A percentile compares a stretch with the other conserved stretches of the same genome.
Evolutionary conservation across 35 echinoderm and acorn worm species (phyloP).

Genomic region (Ptychodera flava): DNA sequence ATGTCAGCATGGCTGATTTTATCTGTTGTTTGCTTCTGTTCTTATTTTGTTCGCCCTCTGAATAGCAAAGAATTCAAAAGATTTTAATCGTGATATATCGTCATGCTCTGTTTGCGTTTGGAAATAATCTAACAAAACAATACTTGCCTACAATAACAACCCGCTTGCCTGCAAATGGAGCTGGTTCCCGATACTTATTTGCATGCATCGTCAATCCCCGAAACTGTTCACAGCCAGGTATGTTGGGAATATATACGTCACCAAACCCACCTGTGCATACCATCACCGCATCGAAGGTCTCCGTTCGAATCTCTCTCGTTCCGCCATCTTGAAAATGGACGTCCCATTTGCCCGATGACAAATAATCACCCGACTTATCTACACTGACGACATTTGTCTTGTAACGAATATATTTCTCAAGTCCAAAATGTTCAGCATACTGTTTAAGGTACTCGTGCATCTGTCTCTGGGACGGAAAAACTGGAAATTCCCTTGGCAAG

Average conservation of each 20-base stretch:
- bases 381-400: constrained; percentile 31
- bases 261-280: constrained; percentile 24
- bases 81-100: too few species aligned
- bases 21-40: too few species aligned
- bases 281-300: constrained; percentile 38
- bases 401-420: constrained; percentile 23
- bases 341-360: constrained; percentile 34
- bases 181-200: constrained; percentile 14
- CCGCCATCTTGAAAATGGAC: too few species aligned
- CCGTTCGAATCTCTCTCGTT: background rate
- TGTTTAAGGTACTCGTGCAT: background rate
- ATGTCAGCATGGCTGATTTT: too few species aligned
- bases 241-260: constrained; percentile 12
- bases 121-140: too few species aligned
- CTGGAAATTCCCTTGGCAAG: constrained; percentile 13
- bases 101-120: too few species aligned
- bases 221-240: constrained; percentile 22
- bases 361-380: constrained; percentile 23
- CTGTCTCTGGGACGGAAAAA: background rate
- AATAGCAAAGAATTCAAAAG: too few species aligned
- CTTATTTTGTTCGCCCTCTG: too few species aligned
- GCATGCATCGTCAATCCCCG: constrained; percentile 14
- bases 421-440: constrained; percentile 41
- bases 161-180: constrained; percentile 20
- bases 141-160: constrained; percentile 40